Base-by-base conservation (phyloP, 2,797 vertebrate genomes). In the Malacoctenus gilli region DNA sequence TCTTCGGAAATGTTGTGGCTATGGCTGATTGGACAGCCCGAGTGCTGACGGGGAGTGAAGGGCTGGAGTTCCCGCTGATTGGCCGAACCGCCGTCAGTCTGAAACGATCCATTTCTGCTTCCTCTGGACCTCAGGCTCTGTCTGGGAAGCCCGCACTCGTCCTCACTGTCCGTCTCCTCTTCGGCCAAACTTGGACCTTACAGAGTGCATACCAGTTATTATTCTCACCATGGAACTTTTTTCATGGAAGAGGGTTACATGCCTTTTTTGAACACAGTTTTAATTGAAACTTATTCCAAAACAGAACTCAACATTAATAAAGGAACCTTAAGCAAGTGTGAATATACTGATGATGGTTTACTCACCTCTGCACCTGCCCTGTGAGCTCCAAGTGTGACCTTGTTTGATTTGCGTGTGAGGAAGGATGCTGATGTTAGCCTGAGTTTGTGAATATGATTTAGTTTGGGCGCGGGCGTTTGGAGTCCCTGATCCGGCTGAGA, bases 1-100 rank as follows among this genome's bases (percentile, higher is more conserved):
- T 91, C 86, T 13, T 89, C 77, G 21, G 85, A 78, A 87, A 89
- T 87, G 87, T 86, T 91, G 50, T 92, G 91, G 80, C 86, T 89
- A 77, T 91, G 84, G 37, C 72, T 86, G 52, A 85, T 66, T 42
- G 92, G 82, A 36, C 88, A 91, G 46, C 71, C 59, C 3, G 77
- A 68, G 36, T 82, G 85, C 60, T 60, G 64, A 48, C 50, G 49
- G 38, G 75, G 56, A 59, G 80, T 63, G 64, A 76, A 84, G 66
- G 80, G 76, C 38, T 82, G 59, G 1, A 89, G 74, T 55, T 93
- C 91, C 14, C 49, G 85, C 47, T 94, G 90, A 28, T 75, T 92
- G 47, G 88, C 89, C 2, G 84, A 76, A 39, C 75, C 81, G 0
- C 84, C 87, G 7, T 90, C 90, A 0, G 85, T 91, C 31, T 74